Conservation (phyloP, 2,888 invertebrate species). For the Rhabditoides inermis region DNA sequence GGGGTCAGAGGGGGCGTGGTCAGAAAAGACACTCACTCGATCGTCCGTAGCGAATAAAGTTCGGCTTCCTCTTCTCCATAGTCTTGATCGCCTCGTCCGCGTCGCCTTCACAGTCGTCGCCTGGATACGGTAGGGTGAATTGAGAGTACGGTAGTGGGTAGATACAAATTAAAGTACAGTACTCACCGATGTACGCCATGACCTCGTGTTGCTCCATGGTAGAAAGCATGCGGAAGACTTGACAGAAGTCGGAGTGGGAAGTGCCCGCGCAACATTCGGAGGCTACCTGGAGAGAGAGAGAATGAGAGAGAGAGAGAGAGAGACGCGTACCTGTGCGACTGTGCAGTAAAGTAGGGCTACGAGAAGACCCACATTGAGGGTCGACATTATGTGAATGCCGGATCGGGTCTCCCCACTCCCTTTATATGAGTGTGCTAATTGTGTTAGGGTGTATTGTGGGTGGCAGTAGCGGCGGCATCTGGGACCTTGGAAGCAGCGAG, state of each 20-base stretch:
- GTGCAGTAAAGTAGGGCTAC: no score
- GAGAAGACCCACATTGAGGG: no score
- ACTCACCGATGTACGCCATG: slow-evolving; percentile 26
- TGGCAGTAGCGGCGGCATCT: no score
- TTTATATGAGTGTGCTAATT: no score
- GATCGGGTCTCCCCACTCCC: no score
- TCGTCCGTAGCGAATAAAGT: slow-evolving; percentile 49
- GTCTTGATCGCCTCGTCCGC: slow-evolving; percentile 31
- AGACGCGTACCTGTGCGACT: no score
- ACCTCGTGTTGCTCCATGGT: slow-evolving; percentile 40
- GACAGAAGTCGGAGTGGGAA: slow-evolving; percentile 37
- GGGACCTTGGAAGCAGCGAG: no score
- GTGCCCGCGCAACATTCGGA: slow-evolving; percentile 33
- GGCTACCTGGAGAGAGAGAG: slow-evolving; percentile 19
- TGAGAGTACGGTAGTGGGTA: neutral
- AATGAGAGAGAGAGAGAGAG: no score
- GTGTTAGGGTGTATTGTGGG: no score
- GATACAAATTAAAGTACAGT: neutral
- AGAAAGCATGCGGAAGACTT: slow-evolving; percentile 38
- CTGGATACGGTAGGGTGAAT: no score
- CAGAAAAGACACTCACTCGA: slow-evolving; percentile 18
- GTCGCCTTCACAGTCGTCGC: slow-evolving; percentile 42
- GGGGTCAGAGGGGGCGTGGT: neutral
- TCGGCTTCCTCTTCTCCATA: slow-evolving; percentile 49
- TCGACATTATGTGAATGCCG: no score